Base-by-base conservation (phyloP, 2,113 vertebrate genomes). In the Natator depressus region DNA sequence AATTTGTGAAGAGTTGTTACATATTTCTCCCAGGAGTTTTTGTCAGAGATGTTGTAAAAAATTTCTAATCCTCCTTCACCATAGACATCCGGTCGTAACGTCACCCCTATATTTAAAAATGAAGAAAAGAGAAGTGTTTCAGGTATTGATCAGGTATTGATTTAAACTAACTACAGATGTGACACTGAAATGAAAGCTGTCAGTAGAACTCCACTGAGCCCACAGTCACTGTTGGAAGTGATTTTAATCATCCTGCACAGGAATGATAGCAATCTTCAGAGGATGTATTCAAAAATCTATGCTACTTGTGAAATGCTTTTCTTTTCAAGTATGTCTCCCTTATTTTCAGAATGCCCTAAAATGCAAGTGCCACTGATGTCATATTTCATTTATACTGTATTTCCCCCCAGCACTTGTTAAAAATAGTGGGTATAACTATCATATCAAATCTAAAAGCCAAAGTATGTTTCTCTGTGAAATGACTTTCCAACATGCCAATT, bases 71-170 rank as follows among this genome's bases (percentile, higher is more conserved):
- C 96, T 93, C 98, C 98, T 0, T 99, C 98, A 5, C 98, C 98
- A 0, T 99, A 99, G 2, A 98, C 97, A 5, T 99, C 97, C 0
- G 99, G 99, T 94, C 99, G 98, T 93, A 99, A 97, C 24, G 99
- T 99, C 75, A 99, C 99, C 46, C 99, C 99, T 99, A 92, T 6
- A 1, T 0, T 2, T 57, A 62, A 54, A 91, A 89, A 14, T 55
- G 9, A 90, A 90, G 90, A 51, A 46, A 92, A 87, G 89, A 46
- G 49, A 93, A 72, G 86, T 10, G 25, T 50, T 54, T 13, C 82
- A 46, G 54, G 38, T 51, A 84, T 29, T 55, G 20, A 27, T 84
- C 53, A 27, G 42, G 42, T 42, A 6, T 59, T 86, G 53, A 11
- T 91, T 93, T 80, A 46, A 91, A 80, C 35, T 38, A 38, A 27